A percentile compares a stretch with the other conserved stretches of the same genome.
Conservation (phyloP, 2,888 invertebrate genomes). For the Brachyopa scutellaris region DNA sequence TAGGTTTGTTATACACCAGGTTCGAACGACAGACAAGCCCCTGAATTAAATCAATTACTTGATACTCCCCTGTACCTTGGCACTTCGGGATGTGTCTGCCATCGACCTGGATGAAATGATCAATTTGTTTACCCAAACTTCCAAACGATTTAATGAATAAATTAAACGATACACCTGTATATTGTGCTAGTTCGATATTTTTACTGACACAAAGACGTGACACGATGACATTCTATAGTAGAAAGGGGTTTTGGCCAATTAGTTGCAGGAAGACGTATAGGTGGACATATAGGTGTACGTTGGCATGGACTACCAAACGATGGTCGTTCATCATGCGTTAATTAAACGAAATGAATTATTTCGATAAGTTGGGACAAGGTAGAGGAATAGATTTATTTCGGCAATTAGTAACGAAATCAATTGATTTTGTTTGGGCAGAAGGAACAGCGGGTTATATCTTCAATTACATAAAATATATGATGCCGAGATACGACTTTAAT, state of each 20-base stretch:
- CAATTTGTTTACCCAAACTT: constrained; percentile 24
- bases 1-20: no score
- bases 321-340: constrained; percentile 30
- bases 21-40: constrained; percentile 3
- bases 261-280: neutral
- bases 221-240: neutral
- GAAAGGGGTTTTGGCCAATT: neutral
- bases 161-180: constrained; percentile 11
- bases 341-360: constrained; percentile 33
- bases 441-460: neutral
- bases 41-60: constrained; percentile 25
- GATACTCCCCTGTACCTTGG: neutral
- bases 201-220: no score
- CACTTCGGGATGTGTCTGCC: neutral
- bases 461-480: no score
- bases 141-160: neutral
- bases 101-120: constrained; percentile 1
- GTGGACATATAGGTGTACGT: no score
- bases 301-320: neutral
- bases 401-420: neutral
- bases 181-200: neutral
- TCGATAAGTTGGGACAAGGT: neutral
- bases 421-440: neutral
- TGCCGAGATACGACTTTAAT: constrained; percentile 8
- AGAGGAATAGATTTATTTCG: constrained; percentile 10